phyloP scores from a whole-genome alignment of 2,113 vertebrate genomes.

The Rhegmatorhina hoffmannsi region DNA sequence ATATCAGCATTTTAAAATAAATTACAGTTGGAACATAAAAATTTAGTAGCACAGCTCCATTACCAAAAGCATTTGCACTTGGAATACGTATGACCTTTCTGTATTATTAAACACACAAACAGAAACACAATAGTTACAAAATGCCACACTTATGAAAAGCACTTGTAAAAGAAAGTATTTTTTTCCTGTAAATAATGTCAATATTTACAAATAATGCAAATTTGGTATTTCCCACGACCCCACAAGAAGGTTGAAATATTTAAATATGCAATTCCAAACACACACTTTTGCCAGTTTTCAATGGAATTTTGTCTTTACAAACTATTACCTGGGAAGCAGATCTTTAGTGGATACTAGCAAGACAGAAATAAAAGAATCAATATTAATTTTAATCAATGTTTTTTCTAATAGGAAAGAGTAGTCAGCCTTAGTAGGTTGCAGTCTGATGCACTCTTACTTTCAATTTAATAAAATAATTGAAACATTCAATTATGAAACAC shows the following conservation, averaged over 20 bases:
- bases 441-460: slow-evolving; percentile 12
- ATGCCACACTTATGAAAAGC: not conserved
- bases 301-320: not conserved
- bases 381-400: not conserved
- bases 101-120: not conserved
- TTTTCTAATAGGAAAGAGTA: not conserved
- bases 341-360: not conserved
- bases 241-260: not conserved
- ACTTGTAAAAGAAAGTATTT: not conserved
- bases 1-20: not conserved
- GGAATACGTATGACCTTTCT: not conserved
- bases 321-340: slow-evolving; percentile 19
- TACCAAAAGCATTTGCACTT: not conserved
- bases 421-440: not conserved
- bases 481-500: slow-evolving; percentile 11
- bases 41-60: not conserved
- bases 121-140: not conserved
- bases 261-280: not conserved
- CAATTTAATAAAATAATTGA: slow-evolving; percentile 15
- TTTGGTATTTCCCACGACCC: not conserved
- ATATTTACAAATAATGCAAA: slow-evolving; percentile 22
- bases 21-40: not conserved
- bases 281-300: not conserved
- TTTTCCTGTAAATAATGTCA: not conserved
- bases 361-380: not conserved